A percentile compares a stretch with the other conserved stretches of the same genome.
These are phyloP conservation scores for Drepana falcataria DNA, from an alignment of 2,888 invertebrate genomes.

Conservation along the genomic window DNA sequence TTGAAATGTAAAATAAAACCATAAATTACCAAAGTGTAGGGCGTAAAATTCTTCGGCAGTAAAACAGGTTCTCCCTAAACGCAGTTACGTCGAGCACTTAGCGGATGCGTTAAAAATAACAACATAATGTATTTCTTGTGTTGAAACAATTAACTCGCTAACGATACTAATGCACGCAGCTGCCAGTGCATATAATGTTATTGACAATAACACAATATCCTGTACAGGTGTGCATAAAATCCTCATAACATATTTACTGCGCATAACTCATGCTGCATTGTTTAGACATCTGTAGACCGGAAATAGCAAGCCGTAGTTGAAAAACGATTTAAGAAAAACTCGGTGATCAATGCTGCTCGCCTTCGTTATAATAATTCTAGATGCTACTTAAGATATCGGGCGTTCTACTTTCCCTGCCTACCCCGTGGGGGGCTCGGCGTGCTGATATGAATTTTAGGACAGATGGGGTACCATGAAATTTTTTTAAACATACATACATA, in stretches of 20 bases:
- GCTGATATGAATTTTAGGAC: too few relatives aligned
- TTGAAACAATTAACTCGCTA: slow-evolving; percentile 14
- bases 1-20: background rate
- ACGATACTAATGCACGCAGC: slow-evolving; percentile 13
- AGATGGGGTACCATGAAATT: too few relatives aligned
- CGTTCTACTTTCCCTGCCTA: too few relatives aligned
- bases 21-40: background rate
- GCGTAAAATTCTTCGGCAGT: background rate
- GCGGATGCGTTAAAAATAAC: slow-evolving; percentile 5
- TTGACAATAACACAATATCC: slow-evolving; percentile 8
- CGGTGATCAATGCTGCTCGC: too few relatives aligned
- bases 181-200: slow-evolving; percentile 4
- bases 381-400: too few relatives aligned
- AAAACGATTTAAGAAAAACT: too few relatives aligned
- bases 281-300: slow-evolving; percentile 1
- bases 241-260: slow-evolving; percentile 11
- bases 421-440: too few relatives aligned
- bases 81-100: background rate
- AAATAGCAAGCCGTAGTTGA: too few relatives aligned
- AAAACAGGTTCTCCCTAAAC: background rate
- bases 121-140: slow-evolving; percentile 6
- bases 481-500: too few relatives aligned
- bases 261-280: slow-evolving; percentile 8
- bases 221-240: slow-evolving; percentile 17
- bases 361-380: too few relatives aligned